Evolutionary conservation across 1,140 invertebrate genomes (phyloP).

Genomic region (Tetranychus cinnabarinus): DNA sequence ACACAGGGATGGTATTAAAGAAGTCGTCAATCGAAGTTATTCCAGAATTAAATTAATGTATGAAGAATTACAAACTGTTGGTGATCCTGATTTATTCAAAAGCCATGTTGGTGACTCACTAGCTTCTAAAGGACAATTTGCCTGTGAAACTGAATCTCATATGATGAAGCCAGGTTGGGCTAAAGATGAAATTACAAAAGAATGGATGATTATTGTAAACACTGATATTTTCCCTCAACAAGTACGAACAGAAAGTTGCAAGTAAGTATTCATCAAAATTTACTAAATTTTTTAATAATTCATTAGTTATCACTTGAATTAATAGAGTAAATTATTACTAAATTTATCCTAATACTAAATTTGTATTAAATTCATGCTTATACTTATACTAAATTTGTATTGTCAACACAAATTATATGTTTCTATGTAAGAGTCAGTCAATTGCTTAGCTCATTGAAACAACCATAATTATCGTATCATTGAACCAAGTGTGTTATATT

Average conservation of each 20-base stretch:
- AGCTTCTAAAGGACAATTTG: conserved; percentile 20
- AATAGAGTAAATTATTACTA: no score
- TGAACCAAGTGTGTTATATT: no score
- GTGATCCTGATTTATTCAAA: conserved; percentile 14
- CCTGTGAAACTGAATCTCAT: conserved; percentile 22
- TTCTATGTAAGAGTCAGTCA: no score
- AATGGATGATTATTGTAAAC: conserved; percentile 25
- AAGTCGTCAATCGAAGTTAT: conserved; percentile 13
- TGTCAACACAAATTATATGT: no score
- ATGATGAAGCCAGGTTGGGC: conserved; percentile 24
- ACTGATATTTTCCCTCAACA: conserved; percentile 22
- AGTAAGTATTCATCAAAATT: conserved; percentile 15
- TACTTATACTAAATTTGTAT: no score
- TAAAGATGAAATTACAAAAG: conserved; percentile 19
- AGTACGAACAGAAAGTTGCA: conserved; percentile 23
- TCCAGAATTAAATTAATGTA: conserved; percentile 13
- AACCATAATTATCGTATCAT: no score
- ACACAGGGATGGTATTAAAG: conserved; percentile 12
- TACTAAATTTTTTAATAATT: background rate
- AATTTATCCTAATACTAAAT: no score
- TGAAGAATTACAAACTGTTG: conserved; percentile 15
- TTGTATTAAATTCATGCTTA: no score
- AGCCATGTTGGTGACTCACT: conserved; percentile 11
- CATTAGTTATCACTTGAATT: background rate
- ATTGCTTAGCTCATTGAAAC: no score